These are phyloP conservation scores for Etia nguti DNA, from an alignment of 2,113 vertebrate species.

Conservation along the genomic window DNA sequence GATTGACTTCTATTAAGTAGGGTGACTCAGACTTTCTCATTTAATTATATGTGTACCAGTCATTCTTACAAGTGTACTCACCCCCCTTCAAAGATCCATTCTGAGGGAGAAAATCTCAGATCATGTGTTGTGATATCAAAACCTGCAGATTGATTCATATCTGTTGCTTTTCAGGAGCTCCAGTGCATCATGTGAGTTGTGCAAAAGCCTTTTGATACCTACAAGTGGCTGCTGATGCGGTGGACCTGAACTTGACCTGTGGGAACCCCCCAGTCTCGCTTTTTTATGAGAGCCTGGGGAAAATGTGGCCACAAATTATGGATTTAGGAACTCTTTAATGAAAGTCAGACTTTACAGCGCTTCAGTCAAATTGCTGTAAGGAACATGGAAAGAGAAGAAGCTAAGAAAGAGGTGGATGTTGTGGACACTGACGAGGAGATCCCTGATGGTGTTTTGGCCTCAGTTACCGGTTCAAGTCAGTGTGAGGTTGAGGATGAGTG, in stretches of 20 bases:
- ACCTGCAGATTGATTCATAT: background rate
- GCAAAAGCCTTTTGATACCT: background rate
- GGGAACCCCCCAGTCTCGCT: slow-evolving; percentile 14
- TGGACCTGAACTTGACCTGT: slow-evolving; percentile 9
- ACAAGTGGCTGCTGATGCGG: slow-evolving; percentile 25
- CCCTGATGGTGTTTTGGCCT: background rate
- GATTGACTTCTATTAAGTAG: background rate
- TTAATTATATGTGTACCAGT: background rate
- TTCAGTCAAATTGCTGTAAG: slow-evolving; percentile 21
- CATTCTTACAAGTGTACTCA: background rate
- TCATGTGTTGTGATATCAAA: background rate
- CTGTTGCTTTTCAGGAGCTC: slow-evolving; percentile 35
- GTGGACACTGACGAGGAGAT: slow-evolving; percentile 45
- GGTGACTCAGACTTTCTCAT: background rate
- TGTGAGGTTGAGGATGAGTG: slow-evolving; percentile 19
- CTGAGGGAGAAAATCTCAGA: background rate
- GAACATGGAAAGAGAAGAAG: slow-evolving; percentile 49
- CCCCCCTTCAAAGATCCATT: background rate
- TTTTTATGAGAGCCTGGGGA: slow-evolving; percentile 39
- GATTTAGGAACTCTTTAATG: slow-evolving; percentile 23
- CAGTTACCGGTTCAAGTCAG: background rate
- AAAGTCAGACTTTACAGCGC: slow-evolving; percentile 1
- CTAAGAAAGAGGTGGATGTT: slow-evolving; percentile 50
- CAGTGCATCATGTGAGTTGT: slow-evolving; percentile 19
- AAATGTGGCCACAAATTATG: slow-evolving; percentile 28